These are phyloP conservation scores for Pentalonia nigronervosa DNA, from an alignment of 1,140 invertebrate genomes.

Conservation along the genomic window DNA sequence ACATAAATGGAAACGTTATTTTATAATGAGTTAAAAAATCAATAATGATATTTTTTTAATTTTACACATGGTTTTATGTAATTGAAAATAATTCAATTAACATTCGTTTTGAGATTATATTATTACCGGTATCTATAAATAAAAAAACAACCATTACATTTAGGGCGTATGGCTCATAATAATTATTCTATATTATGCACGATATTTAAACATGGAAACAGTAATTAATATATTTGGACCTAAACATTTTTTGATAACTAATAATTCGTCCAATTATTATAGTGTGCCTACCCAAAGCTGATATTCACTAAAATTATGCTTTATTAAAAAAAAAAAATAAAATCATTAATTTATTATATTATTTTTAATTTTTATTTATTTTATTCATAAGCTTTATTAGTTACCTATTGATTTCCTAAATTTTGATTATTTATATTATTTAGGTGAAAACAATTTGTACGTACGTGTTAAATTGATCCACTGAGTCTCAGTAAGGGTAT, in stretches of 20 bases:
- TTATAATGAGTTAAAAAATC: neutral
- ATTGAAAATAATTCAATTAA: neutral
- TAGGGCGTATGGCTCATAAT: neutral
- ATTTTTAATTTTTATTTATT: no score
- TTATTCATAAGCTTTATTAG: no score
- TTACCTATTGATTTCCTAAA: no score
- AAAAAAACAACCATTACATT: neutral
- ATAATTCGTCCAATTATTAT: no score
- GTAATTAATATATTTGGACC: neutral
- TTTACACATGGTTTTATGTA: neutral
- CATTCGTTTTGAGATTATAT: neutral
- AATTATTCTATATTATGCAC: neutral
- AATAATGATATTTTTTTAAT: neutral
- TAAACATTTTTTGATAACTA: no score
- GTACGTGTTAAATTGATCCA: neutral
- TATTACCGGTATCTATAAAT: neutral
- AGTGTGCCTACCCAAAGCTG: no score
- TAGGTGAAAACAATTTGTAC: neutral
- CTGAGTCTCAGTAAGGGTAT: no score
- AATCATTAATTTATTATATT: no score
- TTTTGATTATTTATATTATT: neutral
- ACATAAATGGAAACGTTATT: neutral
- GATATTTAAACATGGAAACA: neutral
- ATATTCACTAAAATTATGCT: no score
- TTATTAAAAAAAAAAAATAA: no score